Conservation (phyloP, 2,113 vertebrate species). For the Oryzias woworae region DNA sequence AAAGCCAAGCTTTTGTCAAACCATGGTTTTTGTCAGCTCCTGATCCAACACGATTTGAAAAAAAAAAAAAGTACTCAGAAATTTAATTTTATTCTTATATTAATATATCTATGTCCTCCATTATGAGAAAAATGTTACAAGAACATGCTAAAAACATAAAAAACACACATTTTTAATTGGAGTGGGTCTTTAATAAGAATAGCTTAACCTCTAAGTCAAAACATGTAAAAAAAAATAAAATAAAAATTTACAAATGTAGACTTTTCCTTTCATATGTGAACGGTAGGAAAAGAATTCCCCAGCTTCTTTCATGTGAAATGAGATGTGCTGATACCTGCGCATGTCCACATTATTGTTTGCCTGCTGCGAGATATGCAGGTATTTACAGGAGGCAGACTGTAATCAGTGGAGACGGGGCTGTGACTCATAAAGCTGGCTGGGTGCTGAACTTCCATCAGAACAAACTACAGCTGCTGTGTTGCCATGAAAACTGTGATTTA, state of each 20-base stretch:
- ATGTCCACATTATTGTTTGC: conserved; percentile 11
- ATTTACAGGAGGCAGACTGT: conserved; percentile 38
- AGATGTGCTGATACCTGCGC: conserved; percentile 1
- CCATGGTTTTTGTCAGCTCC: too few relatives aligned
- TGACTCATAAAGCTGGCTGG: conserved; percentile 38
- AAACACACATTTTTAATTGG: too few relatives aligned
- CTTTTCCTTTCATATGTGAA: conserved; percentile 1
- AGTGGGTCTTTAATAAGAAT: too few relatives aligned
- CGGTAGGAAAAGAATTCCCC: neutral
- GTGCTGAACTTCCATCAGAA: conserved; percentile 1
- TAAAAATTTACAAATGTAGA: too few relatives aligned
- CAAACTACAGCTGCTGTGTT: conserved; percentile 6
- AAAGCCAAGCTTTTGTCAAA: too few relatives aligned
- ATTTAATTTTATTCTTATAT: too few relatives aligned
- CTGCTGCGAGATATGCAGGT: conserved; percentile 26
- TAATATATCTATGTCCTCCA: too few relatives aligned
- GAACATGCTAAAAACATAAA: too few relatives aligned
- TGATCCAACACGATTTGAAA: too few relatives aligned
- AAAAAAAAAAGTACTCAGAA: too few relatives aligned
- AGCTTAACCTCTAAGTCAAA: conserved; percentile 38
- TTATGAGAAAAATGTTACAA: too few relatives aligned
- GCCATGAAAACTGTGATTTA: neutral
- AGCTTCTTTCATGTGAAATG: neutral
- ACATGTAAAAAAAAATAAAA: neutral
- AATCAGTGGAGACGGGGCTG: conserved; percentile 37